These are phyloP conservation scores for Engraulis encrasicolus DNA, from an alignment of 2,113 vertebrate genomes.

Conservation along the genomic window DNA sequence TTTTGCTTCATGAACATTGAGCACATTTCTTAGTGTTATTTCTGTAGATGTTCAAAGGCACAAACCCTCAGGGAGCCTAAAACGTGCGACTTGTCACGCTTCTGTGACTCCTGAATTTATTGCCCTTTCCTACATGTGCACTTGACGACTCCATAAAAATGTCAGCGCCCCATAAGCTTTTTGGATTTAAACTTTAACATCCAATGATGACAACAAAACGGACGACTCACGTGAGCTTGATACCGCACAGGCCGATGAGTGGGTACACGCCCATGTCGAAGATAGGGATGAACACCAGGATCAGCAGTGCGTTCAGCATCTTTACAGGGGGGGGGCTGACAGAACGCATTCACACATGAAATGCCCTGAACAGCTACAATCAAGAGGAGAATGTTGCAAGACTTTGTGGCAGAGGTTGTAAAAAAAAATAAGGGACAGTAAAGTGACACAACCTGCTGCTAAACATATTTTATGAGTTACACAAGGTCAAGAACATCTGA, in stretches of 20 bases:
- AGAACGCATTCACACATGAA: not conserved
- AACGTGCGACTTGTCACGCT: not conserved
- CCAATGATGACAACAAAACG: not conserved
- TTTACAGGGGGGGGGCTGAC: slow-evolving; percentile 54
- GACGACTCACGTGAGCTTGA: slow-evolving; percentile 90
- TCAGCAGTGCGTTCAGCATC: slow-evolving; percentile 94
- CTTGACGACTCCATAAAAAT: not conserved
- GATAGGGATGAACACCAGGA: slow-evolving; percentile 90
- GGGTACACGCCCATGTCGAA: slow-evolving; percentile 94
- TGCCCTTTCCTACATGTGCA: not conserved
- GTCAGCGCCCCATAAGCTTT: not conserved
- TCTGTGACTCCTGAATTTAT: not conserved
- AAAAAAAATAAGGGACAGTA: not conserved
- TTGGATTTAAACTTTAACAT: not conserved
- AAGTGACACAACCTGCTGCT: not conserved
- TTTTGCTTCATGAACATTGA: not conserved
- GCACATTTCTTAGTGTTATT: not conserved
- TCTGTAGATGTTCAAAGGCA: not conserved
- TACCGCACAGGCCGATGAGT: slow-evolving; percentile 81
- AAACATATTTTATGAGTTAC: not conserved
- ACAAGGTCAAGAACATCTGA: not conserved
- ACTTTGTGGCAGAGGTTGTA: not conserved
- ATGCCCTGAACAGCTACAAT: not conserved
- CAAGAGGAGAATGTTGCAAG: not conserved
- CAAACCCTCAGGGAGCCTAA: no score